phyloP scores from a whole-genome alignment of 2,113 vertebrate species.

The Tympanuchus pallidicinctus region DNA sequence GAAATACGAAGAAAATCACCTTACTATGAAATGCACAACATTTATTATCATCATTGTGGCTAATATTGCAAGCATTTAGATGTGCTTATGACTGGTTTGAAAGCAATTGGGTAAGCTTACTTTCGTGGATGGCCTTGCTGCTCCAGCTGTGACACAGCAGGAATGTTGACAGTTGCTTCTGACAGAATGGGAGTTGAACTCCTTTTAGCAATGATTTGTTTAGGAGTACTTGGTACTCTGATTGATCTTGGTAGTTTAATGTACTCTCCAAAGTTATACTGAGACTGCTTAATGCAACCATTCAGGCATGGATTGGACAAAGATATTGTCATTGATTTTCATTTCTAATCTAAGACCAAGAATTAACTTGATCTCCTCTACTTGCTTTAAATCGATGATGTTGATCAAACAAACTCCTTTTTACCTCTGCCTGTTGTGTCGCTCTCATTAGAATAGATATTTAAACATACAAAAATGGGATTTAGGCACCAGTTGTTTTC shows the following conservation, averaged over 20 bases:
- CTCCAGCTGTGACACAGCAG: background rate
- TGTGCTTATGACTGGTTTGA: background rate
- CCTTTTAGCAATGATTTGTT: background rate
- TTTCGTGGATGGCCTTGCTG: background rate
- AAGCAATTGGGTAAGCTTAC: background rate
- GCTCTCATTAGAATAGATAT: background rate
- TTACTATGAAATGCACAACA: conserved; percentile 4
- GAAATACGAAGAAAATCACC: background rate
- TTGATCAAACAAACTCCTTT: background rate
- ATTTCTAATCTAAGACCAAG: background rate
- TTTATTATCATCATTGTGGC: background rate
- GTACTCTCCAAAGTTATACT: background rate
- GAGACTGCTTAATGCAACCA: background rate
- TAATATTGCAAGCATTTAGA: background rate
- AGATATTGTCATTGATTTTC: conserved; percentile 4
- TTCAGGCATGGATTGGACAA: background rate
- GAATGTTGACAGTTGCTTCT: background rate
- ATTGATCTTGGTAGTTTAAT: conserved; percentile 14
- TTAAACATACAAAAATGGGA: background rate
- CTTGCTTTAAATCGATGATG: conserved; percentile 14
- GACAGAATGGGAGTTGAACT: background rate
- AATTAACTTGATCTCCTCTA: background rate
- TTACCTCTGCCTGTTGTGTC: background rate
- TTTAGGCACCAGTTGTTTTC: background rate
- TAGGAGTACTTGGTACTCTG: background rate